Conservation (phyloP, 2,888 invertebrate species). For the Mimachlamys varia region DNA sequence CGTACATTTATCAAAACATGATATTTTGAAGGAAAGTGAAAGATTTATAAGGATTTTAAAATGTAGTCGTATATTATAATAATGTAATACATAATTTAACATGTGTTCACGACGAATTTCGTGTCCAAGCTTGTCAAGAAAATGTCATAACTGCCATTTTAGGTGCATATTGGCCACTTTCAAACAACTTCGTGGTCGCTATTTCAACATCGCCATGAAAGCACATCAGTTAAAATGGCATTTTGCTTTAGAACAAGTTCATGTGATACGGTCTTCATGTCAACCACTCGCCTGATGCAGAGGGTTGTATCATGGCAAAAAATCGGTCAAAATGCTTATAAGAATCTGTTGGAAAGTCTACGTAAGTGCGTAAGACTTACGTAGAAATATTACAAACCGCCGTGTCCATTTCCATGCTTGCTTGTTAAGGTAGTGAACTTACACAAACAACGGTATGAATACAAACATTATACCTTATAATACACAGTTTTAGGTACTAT, state of each 20-base stretch:
- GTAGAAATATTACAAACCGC: too few relatives aligned
- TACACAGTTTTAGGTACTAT: too few relatives aligned
- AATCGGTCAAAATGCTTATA: too few relatives aligned
- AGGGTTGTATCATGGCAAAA: too few relatives aligned
- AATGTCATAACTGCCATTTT: neutral
- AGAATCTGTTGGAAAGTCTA: too few relatives aligned
- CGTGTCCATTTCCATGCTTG: too few relatives aligned
- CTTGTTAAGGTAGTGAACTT: too few relatives aligned
- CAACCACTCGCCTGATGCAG: too few relatives aligned
- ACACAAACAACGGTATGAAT: too few relatives aligned
- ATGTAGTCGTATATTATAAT: neutral
- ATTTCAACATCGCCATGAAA: neutral
- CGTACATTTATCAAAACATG: neutral
- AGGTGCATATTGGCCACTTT: neutral
- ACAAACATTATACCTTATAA: too few relatives aligned
- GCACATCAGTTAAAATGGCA: neutral
- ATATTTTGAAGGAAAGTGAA: neutral
- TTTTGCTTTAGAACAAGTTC: neutral
- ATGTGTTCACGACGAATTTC: neutral
- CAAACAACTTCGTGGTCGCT: constrained; percentile 15
- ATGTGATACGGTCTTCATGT: too few relatives aligned
- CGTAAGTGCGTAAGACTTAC: too few relatives aligned
- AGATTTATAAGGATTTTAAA: neutral
- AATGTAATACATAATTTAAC: constrained; percentile 13
- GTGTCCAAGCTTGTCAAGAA: neutral